phyloP scores from a whole-genome alignment of 2,113 vertebrate genomes.

The Macquaria ambigua region DNA sequence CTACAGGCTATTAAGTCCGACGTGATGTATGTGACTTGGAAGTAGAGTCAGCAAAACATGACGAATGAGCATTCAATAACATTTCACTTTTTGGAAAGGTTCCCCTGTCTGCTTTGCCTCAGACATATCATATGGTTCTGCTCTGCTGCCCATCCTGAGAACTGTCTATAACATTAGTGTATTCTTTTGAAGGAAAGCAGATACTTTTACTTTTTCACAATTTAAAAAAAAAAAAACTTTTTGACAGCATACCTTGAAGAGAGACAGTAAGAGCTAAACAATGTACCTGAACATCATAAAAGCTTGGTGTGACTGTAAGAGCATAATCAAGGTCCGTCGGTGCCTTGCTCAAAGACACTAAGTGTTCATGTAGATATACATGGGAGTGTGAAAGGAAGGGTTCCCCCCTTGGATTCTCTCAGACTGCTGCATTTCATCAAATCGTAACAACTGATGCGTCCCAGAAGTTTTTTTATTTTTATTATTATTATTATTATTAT shows the following conservation, averaged over 20 bases:
- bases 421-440: conserved; percentile 7
- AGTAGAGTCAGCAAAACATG: conserved; percentile 56
- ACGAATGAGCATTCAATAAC: conserved; percentile 62
- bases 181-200: conserved; percentile 37
- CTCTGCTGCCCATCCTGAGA: conserved; percentile 24
- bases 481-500: too few species aligned
- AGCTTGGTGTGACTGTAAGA: conserved; percentile 2
- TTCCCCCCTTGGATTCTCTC: not conserved
- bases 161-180: not conserved
- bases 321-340: not conserved
- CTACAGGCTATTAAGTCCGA: conserved; percentile 55
- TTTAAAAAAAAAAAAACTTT: not conserved
- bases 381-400: not conserved
- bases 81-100: conserved; percentile 37
- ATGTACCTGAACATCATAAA: not conserved
- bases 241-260: not conserved
- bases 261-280: not conserved
- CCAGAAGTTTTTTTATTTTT: not conserved
- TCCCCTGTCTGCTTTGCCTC: conserved; percentile 28
- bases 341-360: not conserved
- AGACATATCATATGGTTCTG: not conserved
- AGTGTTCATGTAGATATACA: not conserved
- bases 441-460: not conserved
- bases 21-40: conserved; percentile 45
- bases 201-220: not conserved